Base-by-base conservation (phyloP, 2,113 vertebrate genomes). In the Boulengeromyrus knoepffleri region DNA sequence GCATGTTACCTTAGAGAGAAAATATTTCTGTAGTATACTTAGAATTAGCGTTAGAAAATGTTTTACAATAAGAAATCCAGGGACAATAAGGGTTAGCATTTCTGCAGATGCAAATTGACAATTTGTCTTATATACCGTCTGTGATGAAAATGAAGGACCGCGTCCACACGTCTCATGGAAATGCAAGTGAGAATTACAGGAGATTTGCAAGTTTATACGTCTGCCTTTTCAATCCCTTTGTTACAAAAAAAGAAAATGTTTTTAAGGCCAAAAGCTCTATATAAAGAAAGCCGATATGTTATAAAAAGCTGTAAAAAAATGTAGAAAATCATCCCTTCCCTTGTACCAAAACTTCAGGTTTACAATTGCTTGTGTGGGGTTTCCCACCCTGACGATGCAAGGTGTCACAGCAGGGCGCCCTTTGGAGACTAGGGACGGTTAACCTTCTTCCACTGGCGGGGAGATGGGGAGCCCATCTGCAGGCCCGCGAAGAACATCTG, bases 401-500 rank as follows among this genome's bases (percentile, higher is more conserved):
- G 31, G 31, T 80, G 74, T 39, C 36, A 42, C 36, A 42, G 9
- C 10, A 17, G 36, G 74, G 2, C 1, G 2, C 17, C 74, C 15
- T 17, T 42, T 80, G 74, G 31, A 80, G 17, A 49, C 45, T 56
- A 74, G 2, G 15, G 17, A 8, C 12, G 42, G 19, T 95, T 98
- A 42, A 97, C 97, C 83, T 97, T 97, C 88, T 96, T 95, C 94
- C 95, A 95, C 15, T 94, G 94, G 89, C 94, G 92, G n/a, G 94
- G 91, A 0, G 94, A 56, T 17, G 93, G 45, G 0, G 96, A 94
- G 39, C 95, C 92, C 8, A 96, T 95, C 92, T 97, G 95, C 39
- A 95, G 91, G 0, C 98, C 99, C 19, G 96, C 96, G 0, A 97
- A 99, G 92, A 99, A 99, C 89, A 99, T 97, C 94, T 99, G 98